Evolutionary conservation across 2,113 vertebrate genomes (phyloP).

Genomic region (Hiodon alosoides): DNA sequence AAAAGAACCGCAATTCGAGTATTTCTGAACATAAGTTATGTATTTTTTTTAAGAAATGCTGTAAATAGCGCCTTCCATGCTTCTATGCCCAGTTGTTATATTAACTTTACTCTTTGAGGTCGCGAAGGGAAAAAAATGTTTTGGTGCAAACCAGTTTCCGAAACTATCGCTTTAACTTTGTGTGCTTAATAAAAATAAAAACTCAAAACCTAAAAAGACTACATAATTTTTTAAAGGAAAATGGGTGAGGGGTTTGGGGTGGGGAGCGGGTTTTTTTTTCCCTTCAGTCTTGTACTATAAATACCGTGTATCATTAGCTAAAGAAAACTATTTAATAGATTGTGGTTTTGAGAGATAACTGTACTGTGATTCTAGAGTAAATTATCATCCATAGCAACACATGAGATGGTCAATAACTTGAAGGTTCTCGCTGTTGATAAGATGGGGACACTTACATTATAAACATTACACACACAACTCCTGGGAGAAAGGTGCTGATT

Average conservation of each 20-base stretch:
- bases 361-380: constrained; percentile 80
- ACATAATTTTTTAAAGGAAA: constrained; percentile 34
- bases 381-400: constrained; percentile 76
- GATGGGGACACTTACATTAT: constrained; percentile 74
- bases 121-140: constrained; percentile 61
- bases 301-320: constrained; percentile 85
- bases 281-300: constrained; percentile 67
- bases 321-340: constrained; percentile 81
- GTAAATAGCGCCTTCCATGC: constrained; percentile 89
- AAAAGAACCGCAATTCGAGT: constrained; percentile 78
- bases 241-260: constrained; percentile 55
- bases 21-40: constrained; percentile 87
- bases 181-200: constrained; percentile 79
- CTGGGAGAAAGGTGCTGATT: constrained; percentile 82
- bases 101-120: constrained; percentile 81
- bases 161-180: constrained; percentile 78
- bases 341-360: constrained; percentile 86
- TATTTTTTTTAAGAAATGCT: constrained; percentile 81
- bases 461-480: constrained; percentile 63
- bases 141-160: constrained; percentile 76
- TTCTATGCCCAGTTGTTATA: constrained; percentile 75
- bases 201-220: constrained; percentile 26
- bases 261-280: constrained; percentile 31
- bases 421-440: constrained; percentile 73
- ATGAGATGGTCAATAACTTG: constrained; percentile 80